A percentile compares a stretch with the other conserved stretches of the same genome.
Conservation (phyloP, 2,888 invertebrate genomes). For the Macropis europaea region DNA sequence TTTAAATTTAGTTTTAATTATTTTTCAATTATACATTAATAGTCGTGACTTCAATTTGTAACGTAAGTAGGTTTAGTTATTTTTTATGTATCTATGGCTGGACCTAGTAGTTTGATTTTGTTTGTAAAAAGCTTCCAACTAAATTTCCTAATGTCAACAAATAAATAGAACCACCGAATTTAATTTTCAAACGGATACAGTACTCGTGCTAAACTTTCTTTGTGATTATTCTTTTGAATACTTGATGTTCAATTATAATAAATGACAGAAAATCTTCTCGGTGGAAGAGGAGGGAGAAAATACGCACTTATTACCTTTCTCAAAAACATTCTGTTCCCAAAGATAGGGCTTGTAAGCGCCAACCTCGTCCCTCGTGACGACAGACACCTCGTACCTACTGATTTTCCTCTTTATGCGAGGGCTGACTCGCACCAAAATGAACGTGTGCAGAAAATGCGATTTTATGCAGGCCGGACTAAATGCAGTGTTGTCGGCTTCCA, state of each 20-base stretch:
- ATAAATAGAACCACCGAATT: too few species aligned
- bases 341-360: conserved; percentile 97
- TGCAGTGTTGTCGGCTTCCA: conserved; percentile 95
- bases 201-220: too few species aligned
- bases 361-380: conserved; percentile 96
- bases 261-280: not conserved
- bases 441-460: conserved; percentile 96
- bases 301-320: conserved; percentile 83
- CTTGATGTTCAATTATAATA: conserved; percentile 4
- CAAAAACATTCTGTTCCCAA: conserved; percentile 96
- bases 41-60: too few species aligned
- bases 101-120: too few species aligned
- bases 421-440: conserved; percentile 94
- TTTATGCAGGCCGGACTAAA: conserved; percentile 97
- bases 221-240: too few species aligned
- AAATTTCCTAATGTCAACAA: too few species aligned
- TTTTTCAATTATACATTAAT: too few species aligned
- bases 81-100: too few species aligned
- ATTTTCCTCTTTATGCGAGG: conserved; percentile 92
- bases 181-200: too few species aligned
- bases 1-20: too few species aligned
- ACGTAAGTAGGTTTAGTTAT: too few species aligned
- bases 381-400: conserved; percentile 94
- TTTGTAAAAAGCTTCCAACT: too few species aligned
- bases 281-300: not conserved